Conservation (phyloP, 2,888 invertebrate genomes). For the Reticulitermes lucifugus region DNA sequence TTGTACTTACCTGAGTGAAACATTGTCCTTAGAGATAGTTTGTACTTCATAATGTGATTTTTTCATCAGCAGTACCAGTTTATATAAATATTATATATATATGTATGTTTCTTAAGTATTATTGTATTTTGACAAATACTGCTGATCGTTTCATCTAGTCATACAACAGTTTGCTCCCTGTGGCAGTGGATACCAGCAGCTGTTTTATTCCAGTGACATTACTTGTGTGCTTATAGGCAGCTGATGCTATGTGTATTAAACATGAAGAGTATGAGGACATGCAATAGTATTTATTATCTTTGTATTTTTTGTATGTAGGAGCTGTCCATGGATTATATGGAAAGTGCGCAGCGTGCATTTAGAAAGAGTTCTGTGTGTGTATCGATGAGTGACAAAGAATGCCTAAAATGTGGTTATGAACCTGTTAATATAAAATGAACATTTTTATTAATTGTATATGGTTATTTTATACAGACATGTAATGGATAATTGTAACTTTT, state of each 20-base stretch:
- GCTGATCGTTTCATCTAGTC: constrained; percentile 37
- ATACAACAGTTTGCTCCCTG: constrained; percentile 16
- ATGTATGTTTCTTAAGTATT: constrained; percentile 25
- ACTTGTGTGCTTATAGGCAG: constrained; percentile 20
- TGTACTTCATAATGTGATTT: constrained; percentile 7
- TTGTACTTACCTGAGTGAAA: neutral
- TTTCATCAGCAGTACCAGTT: constrained; percentile 30
- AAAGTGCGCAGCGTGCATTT: neutral
- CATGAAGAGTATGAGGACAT: neutral
- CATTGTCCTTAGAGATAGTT: neutral
- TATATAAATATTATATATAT: constrained; percentile 36
- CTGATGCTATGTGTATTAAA: constrained; percentile 9
- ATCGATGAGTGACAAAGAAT: neutral
- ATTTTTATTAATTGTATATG: neutral
- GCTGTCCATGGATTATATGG: constrained; percentile 6
- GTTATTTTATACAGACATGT: neutral
- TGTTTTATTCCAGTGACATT: constrained; percentile 28
- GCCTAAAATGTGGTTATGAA: neutral
- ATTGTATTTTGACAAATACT: constrained; percentile 12
- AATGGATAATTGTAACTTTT: constrained; percentile 1
- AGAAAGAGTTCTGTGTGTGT: neutral
- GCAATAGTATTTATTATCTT: constrained; percentile 34
- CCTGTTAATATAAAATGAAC: neutral
- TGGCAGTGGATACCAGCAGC: neutral
- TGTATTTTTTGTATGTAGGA: constrained; percentile 13